phyloP scores from a whole-genome alignment of 2,888 invertebrate species.

The Pandemis corylana region DNA sequence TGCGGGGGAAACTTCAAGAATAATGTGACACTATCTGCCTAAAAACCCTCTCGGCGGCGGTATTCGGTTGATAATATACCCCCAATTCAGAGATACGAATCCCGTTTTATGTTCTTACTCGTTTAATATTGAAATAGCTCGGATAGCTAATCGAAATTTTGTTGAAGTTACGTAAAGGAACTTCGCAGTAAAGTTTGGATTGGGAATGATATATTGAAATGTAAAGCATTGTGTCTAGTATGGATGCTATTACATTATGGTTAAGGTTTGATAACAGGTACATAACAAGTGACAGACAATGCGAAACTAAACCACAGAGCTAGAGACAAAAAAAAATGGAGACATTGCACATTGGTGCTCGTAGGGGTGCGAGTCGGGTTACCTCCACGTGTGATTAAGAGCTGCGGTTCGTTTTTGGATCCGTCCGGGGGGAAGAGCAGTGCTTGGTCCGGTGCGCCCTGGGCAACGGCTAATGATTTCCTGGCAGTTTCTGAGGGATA shows the following conservation, averaged over 20 bases:
- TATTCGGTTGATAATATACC: conserved; percentile 44
- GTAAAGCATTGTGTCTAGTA: not conserved
- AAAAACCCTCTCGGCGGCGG: conserved; percentile 40
- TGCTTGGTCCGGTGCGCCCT: too few species aligned
- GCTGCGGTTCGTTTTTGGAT: too few species aligned
- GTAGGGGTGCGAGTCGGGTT: too few species aligned
- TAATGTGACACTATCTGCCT: conserved; percentile 52
- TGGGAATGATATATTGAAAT: not conserved
- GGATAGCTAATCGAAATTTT: conserved; percentile 27
- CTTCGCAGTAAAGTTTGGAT: not conserved
- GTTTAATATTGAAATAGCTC: conserved; percentile 37
- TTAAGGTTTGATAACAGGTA: too few species aligned
- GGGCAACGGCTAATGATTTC: too few species aligned
- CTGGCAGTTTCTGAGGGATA: too few species aligned
- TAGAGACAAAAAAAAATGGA: too few species aligned
- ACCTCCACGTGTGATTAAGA: too few species aligned
- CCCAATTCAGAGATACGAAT: conserved; percentile 44
- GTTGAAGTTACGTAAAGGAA: conserved; percentile 30
- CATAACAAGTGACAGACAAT: too few species aligned
- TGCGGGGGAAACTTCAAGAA: conserved; percentile 47
- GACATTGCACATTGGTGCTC: too few species aligned
- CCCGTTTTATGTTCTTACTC: conserved; percentile 40
- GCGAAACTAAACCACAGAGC: too few species aligned
- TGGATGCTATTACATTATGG: not conserved
- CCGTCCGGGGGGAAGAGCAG: too few species aligned